These are phyloP conservation scores for Mycetomoellerius zeteki DNA, from an alignment of 1,140 invertebrate species.

Conservation along the genomic window DNA sequence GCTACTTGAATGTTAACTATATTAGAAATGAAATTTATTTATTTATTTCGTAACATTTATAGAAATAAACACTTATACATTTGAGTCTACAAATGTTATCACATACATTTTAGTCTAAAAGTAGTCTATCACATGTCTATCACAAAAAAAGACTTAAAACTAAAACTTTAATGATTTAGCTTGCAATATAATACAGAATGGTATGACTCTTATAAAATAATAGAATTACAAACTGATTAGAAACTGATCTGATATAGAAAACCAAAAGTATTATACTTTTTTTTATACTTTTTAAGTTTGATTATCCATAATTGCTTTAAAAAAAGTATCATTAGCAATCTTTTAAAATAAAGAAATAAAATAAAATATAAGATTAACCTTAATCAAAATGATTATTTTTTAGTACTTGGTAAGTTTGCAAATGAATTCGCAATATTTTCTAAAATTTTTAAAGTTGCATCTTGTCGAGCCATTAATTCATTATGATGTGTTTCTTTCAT, in stretches of 20 bases:
- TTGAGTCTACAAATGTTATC: not conserved
- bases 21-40: not conserved
- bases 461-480: constrained; percentile 21
- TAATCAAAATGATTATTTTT: constrained; percentile 11
- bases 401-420: constrained; percentile 14
- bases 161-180: not conserved
- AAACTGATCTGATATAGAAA: not conserved
- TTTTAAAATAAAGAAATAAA: not conserved
- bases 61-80: not conserved
- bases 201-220: not conserved
- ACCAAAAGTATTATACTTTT: not conserved
- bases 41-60: not conserved
- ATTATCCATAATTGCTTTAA: constrained; percentile 17
- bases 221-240: not conserved
- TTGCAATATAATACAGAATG: constrained; percentile 11
- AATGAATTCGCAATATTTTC: constrained; percentile 32
- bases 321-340: constrained; percentile 14
- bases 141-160: not conserved
- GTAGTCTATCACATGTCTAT: not conserved
- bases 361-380: constrained; percentile 6
- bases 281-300: not conserved
- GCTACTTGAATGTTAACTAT: not conserved
- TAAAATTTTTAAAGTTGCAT: constrained; percentile 35
- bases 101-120: constrained; percentile 1
- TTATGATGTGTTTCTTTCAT: not conserved